phyloP scores from a whole-genome alignment of 2,888 invertebrate genomes.

The Dendrolimus houi region DNA sequence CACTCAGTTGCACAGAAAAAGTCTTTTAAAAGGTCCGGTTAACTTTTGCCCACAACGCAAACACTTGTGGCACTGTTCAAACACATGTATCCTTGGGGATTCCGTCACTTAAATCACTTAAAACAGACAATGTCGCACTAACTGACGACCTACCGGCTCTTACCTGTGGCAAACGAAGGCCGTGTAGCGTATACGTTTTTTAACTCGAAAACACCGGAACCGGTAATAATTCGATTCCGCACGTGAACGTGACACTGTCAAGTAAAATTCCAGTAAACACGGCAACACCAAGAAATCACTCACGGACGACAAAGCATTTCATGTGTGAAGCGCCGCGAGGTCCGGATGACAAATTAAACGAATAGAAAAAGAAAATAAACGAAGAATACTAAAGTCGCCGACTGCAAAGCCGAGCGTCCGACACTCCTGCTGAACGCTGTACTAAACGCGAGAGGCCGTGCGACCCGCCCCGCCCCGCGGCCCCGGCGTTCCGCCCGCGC shows the following conservation, averaged over 20 bases:
- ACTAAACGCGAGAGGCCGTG: slow-evolving; percentile 70
- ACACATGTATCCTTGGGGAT: slow-evolving; percentile 20
- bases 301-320: slow-evolving; percentile 44
- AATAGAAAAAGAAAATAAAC: slow-evolving; percentile 76
- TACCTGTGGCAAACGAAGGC: slow-evolving; percentile 65
- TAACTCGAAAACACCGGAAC: slow-evolving; percentile 71
- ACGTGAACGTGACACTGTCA: slow-evolving; percentile 73
- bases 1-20: slow-evolving; percentile 16
- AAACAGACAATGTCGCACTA: slow-evolving; percentile 47
- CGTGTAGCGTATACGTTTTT: slow-evolving; percentile 43
- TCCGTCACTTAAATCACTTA: slow-evolving; percentile 36
- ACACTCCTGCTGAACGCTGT: slow-evolving; percentile 75
- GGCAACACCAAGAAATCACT: slow-evolving; percentile 46
- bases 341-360: slow-evolving; percentile 68
- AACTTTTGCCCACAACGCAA: slow-evolving; percentile 21
- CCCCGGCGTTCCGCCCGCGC: slow-evolving; percentile 44
- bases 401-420: slow-evolving; percentile 71
- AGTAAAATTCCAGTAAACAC: slow-evolving; percentile 50
- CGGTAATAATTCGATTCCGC: slow-evolving; percentile 66
- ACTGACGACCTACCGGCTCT: slow-evolving; percentile 53
- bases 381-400: slow-evolving; percentile 73
- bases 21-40: slow-evolving; percentile 9
- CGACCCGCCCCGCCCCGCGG: slow-evolving; percentile 56
- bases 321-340: slow-evolving; percentile 44
- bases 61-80: slow-evolving; percentile 38